A percentile compares a stretch with the other conserved stretches of the same genome.
These are phyloP conservation scores for Ectemnius cavifrons DNA, from an alignment of 2,888 invertebrate genomes.

Conservation along the genomic window DNA sequence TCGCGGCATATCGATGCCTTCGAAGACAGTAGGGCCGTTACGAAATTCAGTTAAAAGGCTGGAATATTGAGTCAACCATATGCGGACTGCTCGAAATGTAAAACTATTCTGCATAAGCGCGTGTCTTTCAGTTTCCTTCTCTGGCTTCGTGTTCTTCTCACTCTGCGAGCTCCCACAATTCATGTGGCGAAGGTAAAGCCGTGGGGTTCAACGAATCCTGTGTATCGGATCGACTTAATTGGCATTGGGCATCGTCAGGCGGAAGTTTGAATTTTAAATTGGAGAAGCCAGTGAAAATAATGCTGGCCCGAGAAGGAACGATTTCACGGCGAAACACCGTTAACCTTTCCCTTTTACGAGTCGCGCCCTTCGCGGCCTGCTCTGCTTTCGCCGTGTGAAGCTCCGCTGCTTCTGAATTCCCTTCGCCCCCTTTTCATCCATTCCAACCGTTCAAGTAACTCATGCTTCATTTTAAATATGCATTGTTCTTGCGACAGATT, in stretches of 20 bases:
- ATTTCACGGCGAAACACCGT: constrained; percentile 25
- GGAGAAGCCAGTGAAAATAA: constrained; percentile 27
- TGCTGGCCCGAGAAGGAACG: constrained; percentile 17
- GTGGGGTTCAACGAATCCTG: constrained; percentile 43
- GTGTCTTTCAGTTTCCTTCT: no score
- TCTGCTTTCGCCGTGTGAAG: no score
- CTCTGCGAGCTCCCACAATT: constrained; percentile 26
- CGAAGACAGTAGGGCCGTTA: constrained; percentile 3
- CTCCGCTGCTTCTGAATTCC: no score
- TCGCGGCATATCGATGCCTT: constrained; percentile 15
- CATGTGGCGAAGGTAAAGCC: constrained; percentile 29
- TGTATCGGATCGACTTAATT: constrained; percentile 48
- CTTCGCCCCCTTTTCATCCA: no score
- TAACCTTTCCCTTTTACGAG: constrained; percentile 35
- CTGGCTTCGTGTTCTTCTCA: no score
- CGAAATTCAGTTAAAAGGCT: constrained; percentile 38
- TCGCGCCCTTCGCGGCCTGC: not conserved
- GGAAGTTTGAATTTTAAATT: constrained; percentile 59
- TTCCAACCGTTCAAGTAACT: no score
- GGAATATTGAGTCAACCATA: constrained; percentile 50
- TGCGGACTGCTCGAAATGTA: constrained; percentile 49
- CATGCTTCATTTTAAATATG: no score
- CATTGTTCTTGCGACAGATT: no score
- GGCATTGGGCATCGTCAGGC: constrained; percentile 42
- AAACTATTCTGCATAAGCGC: constrained; percentile 50